Evolutionary conservation across 2,113 vertebrate species (phyloP).

Genomic region (Hippocampus guttulatus): DNA sequence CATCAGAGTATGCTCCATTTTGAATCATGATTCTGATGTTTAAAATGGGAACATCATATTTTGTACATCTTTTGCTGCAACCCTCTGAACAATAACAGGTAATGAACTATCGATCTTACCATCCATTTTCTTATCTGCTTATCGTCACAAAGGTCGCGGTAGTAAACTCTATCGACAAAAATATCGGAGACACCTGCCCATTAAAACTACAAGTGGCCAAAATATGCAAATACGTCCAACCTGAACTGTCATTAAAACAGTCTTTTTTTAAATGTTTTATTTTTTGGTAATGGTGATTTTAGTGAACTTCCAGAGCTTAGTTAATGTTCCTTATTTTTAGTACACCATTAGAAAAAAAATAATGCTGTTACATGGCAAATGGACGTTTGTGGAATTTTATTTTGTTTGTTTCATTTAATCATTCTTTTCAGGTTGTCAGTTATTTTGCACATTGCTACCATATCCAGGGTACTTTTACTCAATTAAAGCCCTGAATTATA

Average conservation of each 20-base stretch:
- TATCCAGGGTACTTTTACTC: constrained; percentile 13
- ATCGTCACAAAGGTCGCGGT: too few relatives aligned
- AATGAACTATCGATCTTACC: too few relatives aligned
- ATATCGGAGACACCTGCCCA: neutral
- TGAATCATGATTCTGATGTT: neutral
- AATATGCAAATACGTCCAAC: neutral
- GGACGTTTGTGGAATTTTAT: neutral
- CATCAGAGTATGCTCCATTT: neutral
- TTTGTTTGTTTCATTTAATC: neutral
- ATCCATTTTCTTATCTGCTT: too few relatives aligned
- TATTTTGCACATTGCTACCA: neutral
- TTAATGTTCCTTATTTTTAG: neutral
- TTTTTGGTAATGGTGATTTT: neutral
- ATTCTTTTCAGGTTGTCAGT: neutral
- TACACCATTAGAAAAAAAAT: neutral
- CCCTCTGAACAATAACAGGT: neutral
- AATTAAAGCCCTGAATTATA: constrained; percentile 43
- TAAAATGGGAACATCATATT: neutral
- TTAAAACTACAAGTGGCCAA: neutral
- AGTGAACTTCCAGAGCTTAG: neutral
- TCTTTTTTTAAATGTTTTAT: neutral
- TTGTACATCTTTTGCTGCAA: neutral
- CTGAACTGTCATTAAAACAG: neutral
- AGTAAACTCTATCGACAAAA: neutral
- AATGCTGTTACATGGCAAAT: too few relatives aligned